phyloP scores from a whole-genome alignment of 2,113 vertebrate species.

The Ammospiza caudacuta region DNA sequence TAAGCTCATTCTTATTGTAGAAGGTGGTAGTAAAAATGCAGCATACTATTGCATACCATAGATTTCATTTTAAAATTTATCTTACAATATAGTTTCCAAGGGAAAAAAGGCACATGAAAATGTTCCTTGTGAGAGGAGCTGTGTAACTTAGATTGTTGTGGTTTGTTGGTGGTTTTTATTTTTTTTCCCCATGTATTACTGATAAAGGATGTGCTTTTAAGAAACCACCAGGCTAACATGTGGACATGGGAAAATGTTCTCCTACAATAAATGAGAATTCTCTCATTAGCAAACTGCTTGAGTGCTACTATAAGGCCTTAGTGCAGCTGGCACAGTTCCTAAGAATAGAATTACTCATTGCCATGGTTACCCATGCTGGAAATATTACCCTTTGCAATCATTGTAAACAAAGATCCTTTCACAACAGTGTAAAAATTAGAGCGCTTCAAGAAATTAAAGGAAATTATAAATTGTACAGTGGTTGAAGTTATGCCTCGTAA shows the following conservation, averaged over 20 bases:
- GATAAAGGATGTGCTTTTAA: slow-evolving; percentile 32
- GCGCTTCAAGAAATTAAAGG: slow-evolving; percentile 67
- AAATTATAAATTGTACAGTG: slow-evolving; percentile 51
- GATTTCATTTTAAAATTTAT: neutral
- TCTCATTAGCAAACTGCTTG: slow-evolving; percentile 72
- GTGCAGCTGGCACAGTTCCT: slow-evolving; percentile 73
- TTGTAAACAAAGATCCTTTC: slow-evolving; percentile 75
- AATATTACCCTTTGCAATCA: slow-evolving; percentile 77
- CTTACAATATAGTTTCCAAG: neutral
- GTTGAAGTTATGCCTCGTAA: slow-evolving; percentile 40
- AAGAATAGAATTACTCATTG: slow-evolving; percentile 77
- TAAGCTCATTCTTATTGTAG: neutral
- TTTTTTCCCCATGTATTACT: neutral
- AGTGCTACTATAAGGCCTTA: slow-evolving; percentile 60
- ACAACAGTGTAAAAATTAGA: slow-evolving; percentile 69
- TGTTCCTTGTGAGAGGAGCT: neutral
- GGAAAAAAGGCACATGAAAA: neutral
- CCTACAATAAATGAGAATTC: slow-evolving; percentile 29
- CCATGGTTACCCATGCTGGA: slow-evolving; percentile 80
- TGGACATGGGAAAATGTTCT: slow-evolving; percentile 25
- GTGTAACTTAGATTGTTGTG: neutral
- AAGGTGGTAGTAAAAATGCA: neutral
- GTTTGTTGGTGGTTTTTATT: neutral
- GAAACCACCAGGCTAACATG: slow-evolving; percentile 22
- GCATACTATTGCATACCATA: neutral